Evolutionary conservation across 35 echinoderm and acorn worm species (phyloP), one percentile per base, ranked within the genome.

Genomic region (Apostichopus parvimensis): DNA sequence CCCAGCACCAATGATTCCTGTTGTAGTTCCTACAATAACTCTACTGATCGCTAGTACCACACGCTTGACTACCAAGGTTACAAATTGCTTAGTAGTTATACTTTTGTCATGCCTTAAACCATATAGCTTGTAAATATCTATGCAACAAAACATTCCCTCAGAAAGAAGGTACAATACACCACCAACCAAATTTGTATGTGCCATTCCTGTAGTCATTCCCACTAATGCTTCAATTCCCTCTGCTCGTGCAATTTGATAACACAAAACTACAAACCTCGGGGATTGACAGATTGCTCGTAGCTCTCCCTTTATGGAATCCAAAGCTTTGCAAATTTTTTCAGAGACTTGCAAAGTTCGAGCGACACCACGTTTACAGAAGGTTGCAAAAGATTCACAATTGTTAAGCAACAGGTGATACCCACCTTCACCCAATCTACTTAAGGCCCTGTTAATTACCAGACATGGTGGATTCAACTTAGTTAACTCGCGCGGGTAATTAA

Each of bases 351-450:
- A 45, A 18, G 56, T 24, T 10, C 8, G 20, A 1, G 62, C 18
- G 71, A 88, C 62, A 20, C 86, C 86, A n/a, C 6, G 57, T 61
- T 88, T 88, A 71, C 86, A 88, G 21, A 28, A 88, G 58, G 5
- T 72, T 21, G 68, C 86, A 54, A 88, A 88, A 2, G 86, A 88
- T 88, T 88, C 86, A 54, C 86, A 88, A 71, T 88, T 88, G 23
- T 88, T 88, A 15, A 25, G 22, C 14, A 28, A 13, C 18, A 88
- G 1, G 52, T 88, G n/a, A 20, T 88, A 88, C 2, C 21, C 6
- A 22, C 12, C 5, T 26, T 88, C 14, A 8, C 21, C 61, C 5
- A 88, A 21, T 72, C 4, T 14, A 18, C 18, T 20, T 13, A 6
- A n/a, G 4, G 86, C 86, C 71, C 86, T 66, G 0, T 1, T 4